Base-by-base conservation (phyloP, 2,888 invertebrate species). In the Archaeoteleia sp. region DNA sequence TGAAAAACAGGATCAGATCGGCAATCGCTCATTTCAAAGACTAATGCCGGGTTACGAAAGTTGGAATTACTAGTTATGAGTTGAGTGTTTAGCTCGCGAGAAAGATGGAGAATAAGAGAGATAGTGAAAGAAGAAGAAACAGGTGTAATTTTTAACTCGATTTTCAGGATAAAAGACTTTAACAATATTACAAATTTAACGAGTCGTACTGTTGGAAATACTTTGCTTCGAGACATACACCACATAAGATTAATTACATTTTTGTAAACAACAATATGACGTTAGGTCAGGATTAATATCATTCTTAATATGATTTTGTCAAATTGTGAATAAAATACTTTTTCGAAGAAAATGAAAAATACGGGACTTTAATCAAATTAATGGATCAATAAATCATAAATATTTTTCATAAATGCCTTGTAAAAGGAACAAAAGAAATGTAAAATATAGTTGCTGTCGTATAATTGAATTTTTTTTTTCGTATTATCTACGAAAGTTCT, bases 31-130 rank as follows among this genome's bases (percentile, higher is more conserved):
- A 45, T 57, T 32, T 27, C 32, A 35, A 49, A 34, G 32, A 46
- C 51, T 61, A 67, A 67, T 55, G 30, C 46, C 13, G 39, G 61
- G 57, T 61, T 67, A 17, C 30, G 57, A 49, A 48, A 60, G 45
- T 45, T 30, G 35, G 45, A 55, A 67, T 67, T 67, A 32, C 49
- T 43, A 40, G 66, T 27, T 27, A 32, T 14, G 48, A 27, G 40
- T 27, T 32, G 25, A 57, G 32, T 40, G 25, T 45, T 43, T 32
- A 29, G 27, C 20, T 32, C 17, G 14, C 9, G 48, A 40, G 25
- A 43, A 42, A 63, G 37, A 37, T n/a, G n/a, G 12, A 37, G 1
- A n/a, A 27, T 8, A 8, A 7, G 13, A 8, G 3, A 12, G 10
- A 35, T 8, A 35, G 25, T 12, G 43, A 20, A 10, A 15, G 14